Base-by-base conservation (phyloP, 2,888 invertebrate genomes). In the Trimorus sp. region DNA sequence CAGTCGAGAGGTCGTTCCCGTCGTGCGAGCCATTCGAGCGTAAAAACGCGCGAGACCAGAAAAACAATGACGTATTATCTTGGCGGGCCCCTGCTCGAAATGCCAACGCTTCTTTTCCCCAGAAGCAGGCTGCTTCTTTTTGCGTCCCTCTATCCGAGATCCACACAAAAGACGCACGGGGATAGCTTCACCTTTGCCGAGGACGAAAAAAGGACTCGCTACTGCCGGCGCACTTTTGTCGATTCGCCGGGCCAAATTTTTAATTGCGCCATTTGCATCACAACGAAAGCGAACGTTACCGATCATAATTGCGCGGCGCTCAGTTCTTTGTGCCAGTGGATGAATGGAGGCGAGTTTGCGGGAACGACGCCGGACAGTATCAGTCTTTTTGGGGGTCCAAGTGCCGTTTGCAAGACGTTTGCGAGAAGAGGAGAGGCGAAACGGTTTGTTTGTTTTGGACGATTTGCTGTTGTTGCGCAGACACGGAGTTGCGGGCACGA, bases 31-130 rank as follows among this genome's bases (percentile, higher is more conserved):
- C 84, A 82, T 60, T 85, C 81, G 85, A 56, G 85, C 87, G 86
- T 87, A 85, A 87, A 87, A 86, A 86, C 82, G 83, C 81, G 81
- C 80, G 68, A 66, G 74, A 65, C 81, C 63, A 84, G 84, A 86
- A 85, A 86, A 87, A 87, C 85, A 87, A 87, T 84, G 85, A 84
- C 84, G 84, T 73, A 78, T 85, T 84, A 85, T 76, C 80, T 76
- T 62, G 60, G 54, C 62, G 68, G 54, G 12, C n/a, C 48, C 65
- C 63, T 42, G 54, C 53, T 53, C 48, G 16, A 68, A 75, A 66
- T 69, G 26, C 69, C 69, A 38, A 51, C 42, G 58, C 58, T 71
- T 74, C 65, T 70, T 75, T 58, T 51, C 60, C 78, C 65, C 58
- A 36, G 51, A 14, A 66, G 58, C 69, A 49, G 56, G 37, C 74